Base-by-base conservation (phyloP, 2,797 vertebrate species). In the Odontamblyopus lacepedii region DNA sequence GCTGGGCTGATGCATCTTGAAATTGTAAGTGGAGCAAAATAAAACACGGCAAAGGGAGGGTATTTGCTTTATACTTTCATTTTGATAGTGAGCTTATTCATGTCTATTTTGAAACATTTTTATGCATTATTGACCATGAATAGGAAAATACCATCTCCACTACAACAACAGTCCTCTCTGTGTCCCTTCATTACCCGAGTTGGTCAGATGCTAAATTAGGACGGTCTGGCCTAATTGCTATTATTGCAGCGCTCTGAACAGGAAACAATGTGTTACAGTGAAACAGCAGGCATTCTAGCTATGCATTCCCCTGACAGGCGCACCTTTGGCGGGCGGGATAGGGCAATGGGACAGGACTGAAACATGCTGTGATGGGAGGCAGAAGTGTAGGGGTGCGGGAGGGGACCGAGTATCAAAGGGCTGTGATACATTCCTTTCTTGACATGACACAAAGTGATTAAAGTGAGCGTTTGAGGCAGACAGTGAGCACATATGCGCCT, bases 391-490 rank as follows among this genome's bases (percentile, higher is more conserved):
- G 50, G 76, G 72, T 67, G 83, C 80, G 83, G 84, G 83, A 82
- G 88, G 87, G 85, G 83, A 87, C 63, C 81, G 75, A 83, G 80
- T 88, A 91, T 92, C 90, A 93, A 92, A 92, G 90, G 84, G 80
- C 79, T 87, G 88, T 79, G 85, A 90, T 90, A 90, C 91, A 94
- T 93, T 93, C 92, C 89, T 93, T 91, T 88, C 89, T 82, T 92
- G 88, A 89, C 92, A 92, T 88, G 93, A 92, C 83, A 90, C 88
- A 92, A 91, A 93, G 91, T 90, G 89, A 92, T 89, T 90, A 91
- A 91, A 90, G 84, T 80, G 76, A 74, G 69, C 27, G 55, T 41
- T 55, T 26, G 41, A 32, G 26, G 41, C 59, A 63, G 71, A 79
- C 53, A 72, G 38, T 53, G 32, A 66, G 67, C 61, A 75, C 75